Evolutionary conservation across 1,140 invertebrate genomes (phyloP).

Genomic region (Eupristina koningsbergeri): DNA sequence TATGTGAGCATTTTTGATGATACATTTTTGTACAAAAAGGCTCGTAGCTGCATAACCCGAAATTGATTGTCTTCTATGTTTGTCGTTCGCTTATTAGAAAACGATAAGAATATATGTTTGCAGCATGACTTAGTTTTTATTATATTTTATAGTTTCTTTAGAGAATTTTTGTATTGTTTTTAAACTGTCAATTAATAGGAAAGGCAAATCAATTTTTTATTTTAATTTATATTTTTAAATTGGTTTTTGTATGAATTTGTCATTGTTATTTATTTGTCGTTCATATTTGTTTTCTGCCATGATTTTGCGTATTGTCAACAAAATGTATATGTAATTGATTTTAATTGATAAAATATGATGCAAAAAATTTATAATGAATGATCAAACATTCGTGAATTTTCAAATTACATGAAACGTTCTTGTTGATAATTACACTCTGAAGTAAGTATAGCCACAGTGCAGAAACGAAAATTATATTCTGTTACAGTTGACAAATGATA

Average conservation of each 20-base stretch:
- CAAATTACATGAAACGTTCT: neutral
- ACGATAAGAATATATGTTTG: constrained; percentile 23
- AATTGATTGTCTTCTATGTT: constrained; percentile 32
- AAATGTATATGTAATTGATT: neutral
- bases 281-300: neutral
- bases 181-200: neutral
- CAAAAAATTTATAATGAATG: neutral
- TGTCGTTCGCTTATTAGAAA: constrained; percentile 41
- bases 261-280: neutral
- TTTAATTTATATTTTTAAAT: neutral
- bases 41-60: neutral
- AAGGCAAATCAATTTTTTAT: neutral
- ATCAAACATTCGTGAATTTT: neutral
- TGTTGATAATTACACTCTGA: neutral
- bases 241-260: constrained; percentile 2
- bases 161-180: constrained; percentile 9
- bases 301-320: neutral
- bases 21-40: constrained; percentile 32
- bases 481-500: neutral
- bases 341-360: neutral
- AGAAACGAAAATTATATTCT: neutral
- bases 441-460: constrained; percentile 12
- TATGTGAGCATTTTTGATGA: constrained; percentile 58
- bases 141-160: constrained; percentile 11
- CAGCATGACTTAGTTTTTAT: constrained; percentile 39